A percentile compares a stretch with the other conserved stretches of the same genome.
Conservation (phyloP, 2,113 vertebrate genomes). For the Scartelaos histophorus region DNA sequence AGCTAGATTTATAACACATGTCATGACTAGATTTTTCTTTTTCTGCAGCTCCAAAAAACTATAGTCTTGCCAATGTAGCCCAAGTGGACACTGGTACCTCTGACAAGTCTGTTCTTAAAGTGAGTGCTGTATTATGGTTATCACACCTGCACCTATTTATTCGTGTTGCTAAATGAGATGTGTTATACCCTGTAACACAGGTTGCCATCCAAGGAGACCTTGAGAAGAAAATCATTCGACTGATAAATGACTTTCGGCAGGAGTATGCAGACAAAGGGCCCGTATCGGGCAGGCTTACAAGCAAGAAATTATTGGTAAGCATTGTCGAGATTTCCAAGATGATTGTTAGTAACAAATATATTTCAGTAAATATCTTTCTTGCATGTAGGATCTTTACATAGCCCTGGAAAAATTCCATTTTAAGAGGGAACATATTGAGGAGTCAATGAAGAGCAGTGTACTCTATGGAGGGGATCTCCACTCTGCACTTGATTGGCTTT, state of each 20-base stretch:
- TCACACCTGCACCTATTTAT: not conserved
- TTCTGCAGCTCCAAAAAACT: constrained; percentile 90
- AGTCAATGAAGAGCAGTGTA: constrained; percentile 95
- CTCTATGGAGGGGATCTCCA: constrained; percentile 94
- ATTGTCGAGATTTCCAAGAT: not conserved
- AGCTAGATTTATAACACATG: not conserved
- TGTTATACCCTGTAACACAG: constrained; percentile 60
- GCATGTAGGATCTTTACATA: constrained; percentile 88
- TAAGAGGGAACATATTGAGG: constrained; percentile 93
- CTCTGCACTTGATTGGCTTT: constrained; percentile 97
- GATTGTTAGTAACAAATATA: not conserved
- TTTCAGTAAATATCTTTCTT: not conserved
- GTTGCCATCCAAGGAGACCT: constrained; percentile 88
- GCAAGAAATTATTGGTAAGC: constrained; percentile 91
- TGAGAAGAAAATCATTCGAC: constrained; percentile 90
- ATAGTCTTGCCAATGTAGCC: constrained; percentile 84
- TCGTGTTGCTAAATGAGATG: not conserved
- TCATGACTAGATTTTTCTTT: not conserved
- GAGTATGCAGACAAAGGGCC: constrained; percentile 85
- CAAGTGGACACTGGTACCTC: constrained; percentile 79
- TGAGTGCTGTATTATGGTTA: constrained; percentile 36
- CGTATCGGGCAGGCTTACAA: constrained; percentile 90
- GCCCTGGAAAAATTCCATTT: constrained; percentile 92
- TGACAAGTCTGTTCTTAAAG: constrained; percentile 93
- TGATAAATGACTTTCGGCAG: constrained; percentile 92